Evolutionary conservation across 2,113 vertebrate species (phyloP).

Genomic region (Phycodurus eques): DNA sequence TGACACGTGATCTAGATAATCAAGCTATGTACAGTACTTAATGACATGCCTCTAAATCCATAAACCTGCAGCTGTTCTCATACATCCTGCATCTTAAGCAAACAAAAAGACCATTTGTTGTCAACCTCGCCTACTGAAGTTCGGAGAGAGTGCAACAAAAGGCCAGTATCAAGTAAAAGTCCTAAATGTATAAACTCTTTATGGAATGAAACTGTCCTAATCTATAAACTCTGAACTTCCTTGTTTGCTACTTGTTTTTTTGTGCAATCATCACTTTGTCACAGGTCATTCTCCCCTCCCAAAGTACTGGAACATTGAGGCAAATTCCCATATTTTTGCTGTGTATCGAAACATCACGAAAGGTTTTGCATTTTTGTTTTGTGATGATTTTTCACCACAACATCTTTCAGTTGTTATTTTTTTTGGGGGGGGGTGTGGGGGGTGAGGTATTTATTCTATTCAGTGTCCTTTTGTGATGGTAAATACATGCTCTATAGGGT

Average conservation of each 20-base stretch:
- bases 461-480: too few species aligned
- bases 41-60: constrained; percentile 18
- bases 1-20: background rate
- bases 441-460: too few species aligned
- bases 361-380: background rate
- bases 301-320: too few species aligned
- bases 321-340: too few species aligned
- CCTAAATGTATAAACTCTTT: constrained; percentile 6
- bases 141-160: constrained; percentile 12
- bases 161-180: constrained; percentile 13
- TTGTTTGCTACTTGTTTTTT: constrained; percentile 22
- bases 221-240: constrained; percentile 33
- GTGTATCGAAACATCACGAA: background rate
- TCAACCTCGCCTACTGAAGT: constrained; percentile 32
- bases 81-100: constrained; percentile 1
- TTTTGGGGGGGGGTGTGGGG: too few species aligned
- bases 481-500: too few species aligned
- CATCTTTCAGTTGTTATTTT: too few species aligned
- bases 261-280: background rate
- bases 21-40: background rate
- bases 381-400: too few species aligned
- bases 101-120: constrained; percentile 34
- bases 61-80: constrained; percentile 5
- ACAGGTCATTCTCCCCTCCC: background rate
- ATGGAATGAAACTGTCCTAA: constrained; percentile 19